These are phyloP conservation scores for Eretmocerus hayati DNA, from an alignment of 2,888 invertebrate species.

Conservation along the genomic window DNA sequence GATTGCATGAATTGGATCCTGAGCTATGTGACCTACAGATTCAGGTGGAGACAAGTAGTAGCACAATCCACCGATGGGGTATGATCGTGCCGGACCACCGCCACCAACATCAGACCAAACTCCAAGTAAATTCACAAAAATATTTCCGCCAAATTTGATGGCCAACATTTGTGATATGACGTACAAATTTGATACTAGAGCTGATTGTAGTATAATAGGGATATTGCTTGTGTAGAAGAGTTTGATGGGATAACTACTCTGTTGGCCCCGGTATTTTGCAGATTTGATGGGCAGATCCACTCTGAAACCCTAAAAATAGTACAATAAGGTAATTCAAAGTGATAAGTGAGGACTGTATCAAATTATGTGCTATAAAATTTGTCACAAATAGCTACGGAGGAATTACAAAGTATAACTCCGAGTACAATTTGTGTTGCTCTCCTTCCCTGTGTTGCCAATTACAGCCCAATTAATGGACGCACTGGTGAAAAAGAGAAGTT, in stretches of 20 bases:
- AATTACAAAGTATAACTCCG: too few species aligned
- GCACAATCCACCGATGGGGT: slow-evolving; percentile 96
- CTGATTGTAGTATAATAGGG: slow-evolving; percentile 97
- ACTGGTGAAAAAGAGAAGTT: too few species aligned
- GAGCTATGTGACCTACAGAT: slow-evolving; percentile 87
- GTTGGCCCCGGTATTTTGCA: slow-evolving; percentile 97
- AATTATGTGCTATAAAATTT: too few species aligned
- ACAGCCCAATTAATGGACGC: too few species aligned
- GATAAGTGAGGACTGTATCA: too few species aligned
- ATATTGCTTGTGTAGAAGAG: slow-evolving; percentile 99
- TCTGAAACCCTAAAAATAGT: slow-evolving; percentile 80
- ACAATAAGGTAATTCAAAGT: too few species aligned
- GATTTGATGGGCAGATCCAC: slow-evolving; percentile 99
- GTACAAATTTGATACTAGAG: slow-evolving; percentile 96
- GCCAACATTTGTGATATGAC: slow-evolving; percentile 99
- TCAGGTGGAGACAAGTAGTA: slow-evolving; percentile 99
- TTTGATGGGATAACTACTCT: slow-evolving; percentile 99
- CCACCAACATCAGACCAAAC: slow-evolving; percentile 99
- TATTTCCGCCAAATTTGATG: slow-evolving; percentile 96
- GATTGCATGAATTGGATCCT: slow-evolving; percentile 93
- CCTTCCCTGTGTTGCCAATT: too few species aligned
- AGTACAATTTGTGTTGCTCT: too few species aligned
- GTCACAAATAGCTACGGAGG: too few species aligned
- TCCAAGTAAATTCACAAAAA: slow-evolving; percentile 92
- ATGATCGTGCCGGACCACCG: slow-evolving; percentile 76